Percentiles rank a stretch among this genome's conserved stretches.
Conservation (phyloP, 53 echinoderm and acorn worm genomes). For the Echinarachnius parma region DNA sequence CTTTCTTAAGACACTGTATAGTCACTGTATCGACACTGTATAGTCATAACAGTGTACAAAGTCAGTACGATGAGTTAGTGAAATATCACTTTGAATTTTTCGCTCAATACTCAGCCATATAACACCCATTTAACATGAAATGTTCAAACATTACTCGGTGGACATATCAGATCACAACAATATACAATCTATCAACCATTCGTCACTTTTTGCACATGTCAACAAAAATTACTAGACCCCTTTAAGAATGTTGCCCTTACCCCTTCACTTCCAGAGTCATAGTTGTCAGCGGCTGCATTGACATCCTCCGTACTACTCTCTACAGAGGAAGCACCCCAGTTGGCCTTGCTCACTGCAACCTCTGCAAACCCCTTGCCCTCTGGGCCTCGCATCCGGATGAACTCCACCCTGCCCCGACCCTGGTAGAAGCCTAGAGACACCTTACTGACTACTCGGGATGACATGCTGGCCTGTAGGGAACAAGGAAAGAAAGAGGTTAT, state of each 20-base stretch:
- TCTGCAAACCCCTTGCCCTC: constrained; percentile 98
- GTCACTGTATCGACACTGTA: not conserved
- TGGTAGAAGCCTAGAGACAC: constrained; percentile 84
- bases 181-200: too few relatives aligned
- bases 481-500: not conserved
- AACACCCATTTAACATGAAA: too few relatives aligned
- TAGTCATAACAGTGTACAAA: too few relatives aligned
- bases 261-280: constrained; percentile 62
- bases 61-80: too few relatives aligned
- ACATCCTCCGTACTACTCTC: constrained; percentile 66
- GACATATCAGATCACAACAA: too few relatives aligned
- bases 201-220: too few relatives aligned
- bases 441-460: constrained; percentile 68
- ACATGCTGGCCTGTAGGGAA: constrained; percentile 83
- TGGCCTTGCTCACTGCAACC: constrained; percentile 81
- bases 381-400: constrained; percentile 94
- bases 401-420: constrained; percentile 78
- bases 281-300: constrained; percentile 49
- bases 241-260: constrained; percentile 12
- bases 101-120: too few relatives aligned
- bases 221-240: not conserved
- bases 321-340: constrained; percentile 56
- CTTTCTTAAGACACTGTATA: not conserved
- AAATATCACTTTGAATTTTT: too few relatives aligned
- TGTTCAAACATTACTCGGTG: too few relatives aligned